phyloP scores from a whole-genome alignment of 2,113 vertebrate genomes.

The Dermatemys mawii region DNA sequence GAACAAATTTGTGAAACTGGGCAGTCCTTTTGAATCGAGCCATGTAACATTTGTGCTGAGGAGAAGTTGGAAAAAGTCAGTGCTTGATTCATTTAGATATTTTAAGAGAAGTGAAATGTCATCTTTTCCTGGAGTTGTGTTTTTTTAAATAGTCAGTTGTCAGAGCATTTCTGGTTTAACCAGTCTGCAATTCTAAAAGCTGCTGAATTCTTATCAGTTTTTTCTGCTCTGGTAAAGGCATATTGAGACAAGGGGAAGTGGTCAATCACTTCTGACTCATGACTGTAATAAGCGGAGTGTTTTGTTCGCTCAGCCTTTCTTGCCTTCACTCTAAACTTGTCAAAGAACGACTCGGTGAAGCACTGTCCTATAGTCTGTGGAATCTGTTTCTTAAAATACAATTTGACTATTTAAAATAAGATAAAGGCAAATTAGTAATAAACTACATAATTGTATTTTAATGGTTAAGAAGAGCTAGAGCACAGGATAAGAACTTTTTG shows the following conservation, averaged over 20 bases:
- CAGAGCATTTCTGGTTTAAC: slow-evolving; percentile 21
- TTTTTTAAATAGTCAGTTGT: neutral
- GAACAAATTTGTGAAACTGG: neutral
- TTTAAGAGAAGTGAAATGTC: slow-evolving; percentile 5
- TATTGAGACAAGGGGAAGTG: neutral
- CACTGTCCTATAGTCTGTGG: neutral
- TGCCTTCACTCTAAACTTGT: neutral
- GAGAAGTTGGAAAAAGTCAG: slow-evolving; percentile 32
- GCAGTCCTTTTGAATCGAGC: neutral
- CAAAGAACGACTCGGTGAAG: slow-evolving; percentile 4
- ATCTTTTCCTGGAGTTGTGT: slow-evolving; percentile 13
- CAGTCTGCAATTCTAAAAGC: slow-evolving; percentile 8
- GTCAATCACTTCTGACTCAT: neutral
- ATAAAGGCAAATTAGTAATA: neutral
- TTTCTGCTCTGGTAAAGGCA: neutral
- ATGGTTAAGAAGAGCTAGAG: neutral
- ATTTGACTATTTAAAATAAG: neutral
- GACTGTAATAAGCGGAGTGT: neutral
- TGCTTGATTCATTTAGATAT: slow-evolving; percentile 5
- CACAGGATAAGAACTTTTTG: neutral
- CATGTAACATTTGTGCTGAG: neutral
- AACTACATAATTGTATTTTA: neutral
- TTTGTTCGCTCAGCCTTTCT: slow-evolving; percentile 21
- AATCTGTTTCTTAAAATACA: neutral
- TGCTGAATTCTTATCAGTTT: neutral